Conservation (phyloP, 2,888 invertebrate species). For the Dryocosmus kuriphilus region DNA sequence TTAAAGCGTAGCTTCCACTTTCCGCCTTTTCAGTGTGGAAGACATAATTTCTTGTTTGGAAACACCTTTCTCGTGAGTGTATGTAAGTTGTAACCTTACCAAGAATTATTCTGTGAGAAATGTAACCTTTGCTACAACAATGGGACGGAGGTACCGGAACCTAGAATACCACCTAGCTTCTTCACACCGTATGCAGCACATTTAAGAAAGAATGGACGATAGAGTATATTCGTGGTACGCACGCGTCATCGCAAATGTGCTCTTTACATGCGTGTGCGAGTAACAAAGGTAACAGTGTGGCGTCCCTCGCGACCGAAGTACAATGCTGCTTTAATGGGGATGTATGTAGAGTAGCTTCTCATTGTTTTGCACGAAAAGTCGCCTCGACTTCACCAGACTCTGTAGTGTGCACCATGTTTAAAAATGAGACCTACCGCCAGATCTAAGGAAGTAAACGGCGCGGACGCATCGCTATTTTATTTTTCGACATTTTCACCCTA, state of each 20-base stretch:
- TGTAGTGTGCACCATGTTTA: conserved; percentile 66
- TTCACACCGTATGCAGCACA: neutral
- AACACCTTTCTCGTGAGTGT: neutral
- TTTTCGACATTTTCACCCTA: neutral
- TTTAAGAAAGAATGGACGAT: neutral
- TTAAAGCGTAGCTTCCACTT: neutral
- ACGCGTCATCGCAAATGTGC: neutral
- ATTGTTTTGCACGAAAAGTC: conserved; percentile 67
- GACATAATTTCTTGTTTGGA: neutral
- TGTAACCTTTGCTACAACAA: neutral
- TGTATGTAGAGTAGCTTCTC: conserved; percentile 72
- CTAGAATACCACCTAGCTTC: neutral
- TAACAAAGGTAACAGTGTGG: conserved; percentile 2
- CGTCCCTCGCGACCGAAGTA: conserved; percentile 60
- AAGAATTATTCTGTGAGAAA: neutral
- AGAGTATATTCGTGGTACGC: neutral
- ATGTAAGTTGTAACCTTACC: neutral
- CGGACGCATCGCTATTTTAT: conserved; percentile 20
- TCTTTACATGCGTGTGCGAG: neutral
- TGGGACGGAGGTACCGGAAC: conserved; percentile 1
- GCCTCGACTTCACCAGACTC: conserved; percentile 66
- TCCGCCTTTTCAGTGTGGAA: neutral
- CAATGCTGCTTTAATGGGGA: conserved; percentile 73
- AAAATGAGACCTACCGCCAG: conserved; percentile 66
- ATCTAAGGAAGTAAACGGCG: conserved; percentile 65